Evolutionary conservation across 2,797 vertebrate genomes (phyloP).

Genomic region (Acanthis flammea): DNA sequence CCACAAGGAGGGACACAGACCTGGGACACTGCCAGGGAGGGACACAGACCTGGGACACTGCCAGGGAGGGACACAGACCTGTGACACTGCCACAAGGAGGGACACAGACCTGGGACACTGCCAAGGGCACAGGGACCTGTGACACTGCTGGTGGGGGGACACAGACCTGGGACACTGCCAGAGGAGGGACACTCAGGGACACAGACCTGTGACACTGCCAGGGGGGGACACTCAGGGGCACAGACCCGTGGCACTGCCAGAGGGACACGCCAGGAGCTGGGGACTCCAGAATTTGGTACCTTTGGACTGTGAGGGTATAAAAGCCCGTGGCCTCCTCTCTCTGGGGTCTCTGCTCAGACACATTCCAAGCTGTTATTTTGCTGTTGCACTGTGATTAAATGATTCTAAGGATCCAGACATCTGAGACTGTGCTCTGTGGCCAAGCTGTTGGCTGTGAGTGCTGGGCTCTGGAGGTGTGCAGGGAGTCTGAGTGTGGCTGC

Average conservation of each 20-base stretch:
- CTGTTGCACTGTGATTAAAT: not conserved
- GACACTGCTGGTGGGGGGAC: no score
- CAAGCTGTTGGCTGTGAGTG: accelerated
- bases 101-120: no score
- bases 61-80: not conserved
- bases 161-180: no score
- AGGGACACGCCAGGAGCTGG: accelerated
- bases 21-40: not conserved
- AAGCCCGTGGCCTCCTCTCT: not conserved
- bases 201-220: no score
- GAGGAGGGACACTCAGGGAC: no score
- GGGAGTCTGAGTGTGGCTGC: not conserved
- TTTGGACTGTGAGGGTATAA: not conserved
- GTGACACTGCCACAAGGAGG: accelerated
- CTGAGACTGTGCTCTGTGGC: not conserved
- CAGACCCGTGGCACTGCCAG: no score
- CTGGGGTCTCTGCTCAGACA: not conserved
- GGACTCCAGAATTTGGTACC: not conserved
- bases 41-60: no score
- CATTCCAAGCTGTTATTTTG: not conserved
- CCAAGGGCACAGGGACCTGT: no score
- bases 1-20: no score
- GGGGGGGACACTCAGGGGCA: no score
- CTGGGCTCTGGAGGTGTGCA: not conserved
- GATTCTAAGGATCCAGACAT: not conserved